A percentile compares a stretch with the other conserved stretches of the same genome.
phyloP scores from a whole-genome alignment of 2,113 vertebrate genomes.

The Gobio gobio region DNA sequence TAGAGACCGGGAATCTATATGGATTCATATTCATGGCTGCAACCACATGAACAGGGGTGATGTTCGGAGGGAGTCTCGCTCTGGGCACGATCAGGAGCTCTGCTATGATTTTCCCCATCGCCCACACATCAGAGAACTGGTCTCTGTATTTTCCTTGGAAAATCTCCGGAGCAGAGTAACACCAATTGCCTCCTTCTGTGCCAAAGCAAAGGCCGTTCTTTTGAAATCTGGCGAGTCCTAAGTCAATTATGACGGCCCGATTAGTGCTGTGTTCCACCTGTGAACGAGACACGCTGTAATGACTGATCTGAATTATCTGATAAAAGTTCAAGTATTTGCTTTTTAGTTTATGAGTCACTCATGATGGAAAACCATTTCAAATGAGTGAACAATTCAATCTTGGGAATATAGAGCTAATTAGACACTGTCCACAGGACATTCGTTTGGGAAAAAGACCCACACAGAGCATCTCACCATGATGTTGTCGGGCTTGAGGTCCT shows the following conservation, averaged over 20 bases:
- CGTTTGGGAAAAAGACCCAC: not conserved
- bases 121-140: constrained; percentile 73
- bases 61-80: not conserved
- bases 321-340: not conserved
- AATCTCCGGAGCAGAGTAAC: constrained; percentile 71
- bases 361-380: not conserved
- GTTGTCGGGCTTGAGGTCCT: constrained; percentile 78
- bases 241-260: constrained; percentile 49
- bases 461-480: constrained; percentile 70
- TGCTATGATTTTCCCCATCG: constrained; percentile 70
- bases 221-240: constrained; percentile 73
- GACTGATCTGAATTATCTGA: not conserved
- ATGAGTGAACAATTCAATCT: too few relatives aligned
- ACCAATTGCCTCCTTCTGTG: constrained; percentile 61
- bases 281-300: not conserved
- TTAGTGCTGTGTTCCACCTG: constrained; percentile 65
- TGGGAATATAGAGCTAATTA: too few relatives aligned
- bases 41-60: not conserved
- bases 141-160: constrained; percentile 58
- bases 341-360: not conserved
- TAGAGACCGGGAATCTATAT: not conserved
- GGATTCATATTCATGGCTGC: not conserved
- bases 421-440: not conserved
- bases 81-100: constrained; percentile 11
- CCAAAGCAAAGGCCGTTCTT: constrained; percentile 65